Evolutionary conservation across 2,888 invertebrate genomes (phyloP), one percentile per base, ranked within the genome.

Genomic region (Apodemia duryi): DNA sequence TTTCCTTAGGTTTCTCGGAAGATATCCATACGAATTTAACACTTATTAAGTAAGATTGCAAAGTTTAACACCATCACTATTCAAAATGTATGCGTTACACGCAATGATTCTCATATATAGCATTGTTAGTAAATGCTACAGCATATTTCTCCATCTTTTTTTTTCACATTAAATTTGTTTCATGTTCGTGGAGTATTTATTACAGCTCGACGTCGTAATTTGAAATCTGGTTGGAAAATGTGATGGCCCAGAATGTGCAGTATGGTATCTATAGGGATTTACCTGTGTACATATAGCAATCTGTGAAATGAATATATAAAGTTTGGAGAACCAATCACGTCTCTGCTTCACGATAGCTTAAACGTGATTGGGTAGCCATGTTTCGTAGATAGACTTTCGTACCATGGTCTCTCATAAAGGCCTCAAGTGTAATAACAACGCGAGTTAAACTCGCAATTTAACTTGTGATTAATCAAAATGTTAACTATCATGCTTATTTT

Each of bases 361-460:
- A 35, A 32, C 32, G n/a, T 32, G 32, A 57, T 57, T 57, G 57
- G 57, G n/a, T 60, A 60, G 35, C 6, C 13, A n/a, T 32, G 6
- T 32, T 54, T 6, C 13, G n/a, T 13, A 60, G 57, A n/a, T 28
- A 29, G 61, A 32, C 64, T 65, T 49, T 61, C 49, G 38, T 51
- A 61, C 13, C 49, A 35, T 63, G 61, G 57, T 61, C 63, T 46
- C 52, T 63, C 62, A 32, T 60, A 57, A 63, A 60, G 69, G 69
- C 68, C 54, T 51, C n/a, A n/a, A 28, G 65, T 41, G 63, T 62
- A 68, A 66, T 61, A 63, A 65, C 67, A 32, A 67, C 66, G 49
- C n/a, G 82, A 82, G 86, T 85, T 5, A 77, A 75, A 86, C 85
- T 85, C 79, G 75, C 74, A 72, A 70, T 75, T 77, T 78, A 75